Conservation (phyloP, 2,113 vertebrate species). For the Scortum barcoo region DNA sequence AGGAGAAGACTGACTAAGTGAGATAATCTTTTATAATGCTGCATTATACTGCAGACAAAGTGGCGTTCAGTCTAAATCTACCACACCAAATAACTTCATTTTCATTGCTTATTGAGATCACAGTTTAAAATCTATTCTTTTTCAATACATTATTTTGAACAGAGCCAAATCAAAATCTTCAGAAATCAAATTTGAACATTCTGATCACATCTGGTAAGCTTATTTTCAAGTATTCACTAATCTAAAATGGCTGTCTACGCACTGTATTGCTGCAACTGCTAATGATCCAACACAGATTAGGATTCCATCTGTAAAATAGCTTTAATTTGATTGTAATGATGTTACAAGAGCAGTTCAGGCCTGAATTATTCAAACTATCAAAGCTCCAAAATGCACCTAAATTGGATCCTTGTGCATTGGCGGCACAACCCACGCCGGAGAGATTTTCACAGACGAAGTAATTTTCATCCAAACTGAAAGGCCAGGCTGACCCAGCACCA, state of each 20-base stretch:
- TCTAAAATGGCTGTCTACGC: background rate
- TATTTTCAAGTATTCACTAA: background rate
- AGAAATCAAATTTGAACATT: background rate
- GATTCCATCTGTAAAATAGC: background rate
- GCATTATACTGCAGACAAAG: background rate
- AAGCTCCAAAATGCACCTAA: background rate
- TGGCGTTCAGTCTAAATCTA: background rate
- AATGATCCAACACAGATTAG: background rate
- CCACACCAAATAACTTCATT: background rate
- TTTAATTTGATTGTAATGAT: background rate
- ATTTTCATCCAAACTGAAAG: slow-evolving; percentile 28
- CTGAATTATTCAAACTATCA: background rate
- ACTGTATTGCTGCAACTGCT: background rate
- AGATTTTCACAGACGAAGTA: slow-evolving; percentile 16
- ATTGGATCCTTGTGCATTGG: slow-evolving; percentile 11
- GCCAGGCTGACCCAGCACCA: slow-evolving; percentile 15
- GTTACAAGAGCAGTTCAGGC: background rate
- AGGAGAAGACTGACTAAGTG: background rate
- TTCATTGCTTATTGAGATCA: background rate
- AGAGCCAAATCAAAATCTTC: slow-evolving; percentile 6
- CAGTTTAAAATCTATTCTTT: background rate
- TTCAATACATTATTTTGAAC: background rate
- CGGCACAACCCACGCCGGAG: background rate
- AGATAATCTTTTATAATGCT: background rate
- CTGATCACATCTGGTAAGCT: background rate